Percentiles rank a stretch among this genome's conserved stretches.
phyloP scores from a whole-genome alignment of 2,797 vertebrate genomes.

The Lutjanus campechanus region DNA sequence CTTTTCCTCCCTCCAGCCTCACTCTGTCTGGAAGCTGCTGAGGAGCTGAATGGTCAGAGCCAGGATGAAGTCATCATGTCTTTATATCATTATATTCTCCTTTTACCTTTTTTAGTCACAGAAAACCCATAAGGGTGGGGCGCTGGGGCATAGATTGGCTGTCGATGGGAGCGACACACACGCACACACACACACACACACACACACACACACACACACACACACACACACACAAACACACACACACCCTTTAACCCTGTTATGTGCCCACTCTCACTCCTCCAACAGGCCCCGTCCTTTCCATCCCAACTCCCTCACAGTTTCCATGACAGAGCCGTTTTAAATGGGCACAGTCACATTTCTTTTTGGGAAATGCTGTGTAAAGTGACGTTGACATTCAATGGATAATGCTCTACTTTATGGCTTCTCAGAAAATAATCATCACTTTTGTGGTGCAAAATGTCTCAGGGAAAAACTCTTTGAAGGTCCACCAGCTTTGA shows the following conservation, averaged over 20 bases:
- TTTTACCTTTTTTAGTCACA: conserved; percentile 90
- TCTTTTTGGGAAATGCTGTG: conserved; percentile 40
- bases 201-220: conserved; percentile 42
- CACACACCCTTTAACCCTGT: conserved; percentile 73
- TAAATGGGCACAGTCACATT: conserved; percentile 63
- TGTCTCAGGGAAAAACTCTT: neutral
- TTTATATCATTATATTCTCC: conserved; percentile 86
- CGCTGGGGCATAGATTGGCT: conserved; percentile 68
- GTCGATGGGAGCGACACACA: conserved; percentile 58
- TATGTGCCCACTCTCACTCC: conserved; percentile 64
- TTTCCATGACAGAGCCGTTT: conserved; percentile 81
- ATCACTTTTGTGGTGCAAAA: conserved; percentile 21
- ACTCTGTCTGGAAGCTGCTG: conserved; percentile 71
- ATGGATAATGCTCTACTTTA: conserved; percentile 52
- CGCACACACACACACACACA: conserved; percentile 54
- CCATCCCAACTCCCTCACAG: conserved; percentile 66
- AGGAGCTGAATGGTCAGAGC: conserved; percentile 74
- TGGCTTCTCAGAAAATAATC: conserved; percentile 48
- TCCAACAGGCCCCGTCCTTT: conserved; percentile 58
- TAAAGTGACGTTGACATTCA: conserved; percentile 57
- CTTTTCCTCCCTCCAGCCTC: conserved; percentile 64
- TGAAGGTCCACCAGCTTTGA: conserved; percentile 33
- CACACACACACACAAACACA: conserved; percentile 40
- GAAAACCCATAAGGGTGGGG: conserved; percentile 80
- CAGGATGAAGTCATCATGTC: conserved; percentile 85